Evolutionary conservation across 2,113 vertebrate species (phyloP), one percentile per base, ranked within the genome.

Genomic region (Cyprinodon brontotheroides): DNA sequence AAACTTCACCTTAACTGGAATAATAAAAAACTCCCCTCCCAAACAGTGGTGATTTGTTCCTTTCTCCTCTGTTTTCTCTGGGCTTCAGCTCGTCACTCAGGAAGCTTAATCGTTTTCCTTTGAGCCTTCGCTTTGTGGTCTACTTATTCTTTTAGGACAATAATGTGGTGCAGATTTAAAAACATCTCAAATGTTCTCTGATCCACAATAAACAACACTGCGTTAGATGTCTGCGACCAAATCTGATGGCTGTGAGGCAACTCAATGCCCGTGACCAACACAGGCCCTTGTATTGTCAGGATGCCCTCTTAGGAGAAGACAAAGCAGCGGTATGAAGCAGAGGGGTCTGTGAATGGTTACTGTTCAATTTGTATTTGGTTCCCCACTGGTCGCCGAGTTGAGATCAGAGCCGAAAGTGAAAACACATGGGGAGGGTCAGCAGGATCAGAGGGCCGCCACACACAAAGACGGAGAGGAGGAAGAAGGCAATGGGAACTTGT

Each of bases 301-400:
- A 83, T 78, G 79, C 87, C 80, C 87, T 20, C 50, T 86, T 90
- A 86, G 94, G 93, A 94, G 95, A 96, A 95, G 94, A 97, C 96
- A 96, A 97, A 97, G 95, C 93, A 85, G 95, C 91, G 94, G 94
- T 94, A 94, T 95, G 95, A 96, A 96, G 85, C 95, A 95, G 95
- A 95, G 89, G 80, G 94, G 96, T 95, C 97, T 98, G 96, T 96
- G 96, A 98, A 99, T 97, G 96, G 97, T 98, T 99, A 98, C 96
- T 96, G 98, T 99, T 99, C 97, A 99, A 99, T 99, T 98, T 99
- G 98, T 98, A 97, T 97, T 96, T 96, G 95, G 96, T 97, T 98
- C 97, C 97, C 97, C 94, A 95, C 97, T 98, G 98, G 97, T 98
- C 96, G 96, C 96, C 93, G 96, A 96, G 97, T 96, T 96, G 96